Base-by-base conservation (phyloP, 2,797 vertebrate species). In the Sebastes dallii region DNA sequence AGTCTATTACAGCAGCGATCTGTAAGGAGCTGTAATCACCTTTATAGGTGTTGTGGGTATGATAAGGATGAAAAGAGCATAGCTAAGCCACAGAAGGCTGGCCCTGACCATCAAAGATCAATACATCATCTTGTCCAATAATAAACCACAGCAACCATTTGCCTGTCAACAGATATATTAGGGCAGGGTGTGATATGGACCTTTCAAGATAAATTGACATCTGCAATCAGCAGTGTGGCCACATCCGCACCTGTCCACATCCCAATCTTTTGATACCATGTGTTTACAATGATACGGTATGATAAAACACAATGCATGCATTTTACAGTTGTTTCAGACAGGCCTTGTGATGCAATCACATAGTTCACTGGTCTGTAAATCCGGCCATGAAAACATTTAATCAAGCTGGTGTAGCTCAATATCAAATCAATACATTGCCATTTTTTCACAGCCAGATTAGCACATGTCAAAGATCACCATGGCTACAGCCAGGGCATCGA, bases 341-440 rank as follows among this genome's bases (percentile, higher is more conserved):
- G 34, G 71, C 59, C 30, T 80, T 75, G 54, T 77, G 68, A 77
- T 80, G 29, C 67, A 86, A 85, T 95, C 90, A 91, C 77, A 77
- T 62, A 88, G 88, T 81, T 93, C 87, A 87, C 66, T 88, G 88
- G 82, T 88, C 89, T 87, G 81, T 80, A 86, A 90, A 88, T 76
- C 65, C 46, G 61, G 77, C 74, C 78, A 60, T 78, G 78, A 87
- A 86, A 87, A 88, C 65, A 91, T 89, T 89, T 84, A 89, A 92
- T 92, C 59, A 91, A 67, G 82, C 82, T 75, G 80, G 71, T 85
- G 83, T 75, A 72, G 82, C 75, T 90, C 89, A 77, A 89, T 88
- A 84, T 75, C 34, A 75, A 93, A 93, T 95, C 92, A 86, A 92
- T 92, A 88, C 61, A 66, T 60, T 66, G 42, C 12, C 9, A 74